Conservation (phyloP, 1,140 invertebrate species). For the Probaryconus sp. region DNA sequence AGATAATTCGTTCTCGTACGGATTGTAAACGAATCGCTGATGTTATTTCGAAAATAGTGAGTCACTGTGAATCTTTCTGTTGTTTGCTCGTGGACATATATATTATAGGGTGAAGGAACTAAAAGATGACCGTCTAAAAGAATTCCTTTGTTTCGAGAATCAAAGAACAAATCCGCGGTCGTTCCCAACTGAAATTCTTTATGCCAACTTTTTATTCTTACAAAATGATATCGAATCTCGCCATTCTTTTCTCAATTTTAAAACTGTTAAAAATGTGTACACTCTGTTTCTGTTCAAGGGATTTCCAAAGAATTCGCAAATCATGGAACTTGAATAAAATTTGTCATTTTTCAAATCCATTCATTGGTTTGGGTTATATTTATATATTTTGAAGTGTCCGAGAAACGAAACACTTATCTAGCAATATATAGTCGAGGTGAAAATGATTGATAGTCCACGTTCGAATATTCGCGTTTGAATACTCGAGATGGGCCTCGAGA, state of each 20-base stretch:
- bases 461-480: constrained; percentile 9
- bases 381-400: constrained; percentile 14
- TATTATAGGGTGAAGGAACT: constrained; percentile 57
- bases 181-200: constrained; percentile 45
- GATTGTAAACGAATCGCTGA: constrained; percentile 1
- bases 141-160: constrained; percentile 57
- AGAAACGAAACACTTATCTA: background rate
- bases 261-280: too few relatives aligned
- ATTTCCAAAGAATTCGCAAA: too few relatives aligned
- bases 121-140: constrained; percentile 58
- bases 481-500: background rate
- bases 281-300: too few relatives aligned
- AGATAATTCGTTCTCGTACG: background rate
- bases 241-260: too few relatives aligned
- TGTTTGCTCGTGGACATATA: constrained; percentile 49
- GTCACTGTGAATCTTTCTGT: constrained; percentile 36
- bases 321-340: too few relatives aligned
- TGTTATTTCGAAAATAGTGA: constrained; percentile 47
- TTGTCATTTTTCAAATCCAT: constrained; percentile 6
- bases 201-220: constrained; percentile 11
- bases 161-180: constrained; percentile 46
- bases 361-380: constrained; percentile 8
- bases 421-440: constrained; percentile 7
- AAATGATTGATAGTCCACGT: constrained; percentile 21
- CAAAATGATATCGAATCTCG: too few relatives aligned